phyloP scores from a whole-genome alignment of 1,140 invertebrate species.

The Planococcus citri region DNA sequence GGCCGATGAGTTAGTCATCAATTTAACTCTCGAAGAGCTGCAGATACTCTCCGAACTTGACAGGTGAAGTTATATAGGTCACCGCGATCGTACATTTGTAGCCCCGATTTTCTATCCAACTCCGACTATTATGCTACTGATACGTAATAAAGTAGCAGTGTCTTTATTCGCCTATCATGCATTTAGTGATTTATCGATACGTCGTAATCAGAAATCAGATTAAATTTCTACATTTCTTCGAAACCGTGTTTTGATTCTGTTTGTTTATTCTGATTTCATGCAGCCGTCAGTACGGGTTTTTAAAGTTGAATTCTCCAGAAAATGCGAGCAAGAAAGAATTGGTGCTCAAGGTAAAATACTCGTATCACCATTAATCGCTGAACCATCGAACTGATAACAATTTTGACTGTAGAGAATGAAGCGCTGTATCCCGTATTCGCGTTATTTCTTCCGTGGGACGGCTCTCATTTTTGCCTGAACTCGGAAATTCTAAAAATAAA shows the following conservation, averaged over 20 bases:
- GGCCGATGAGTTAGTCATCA: slow-evolving; percentile 39
- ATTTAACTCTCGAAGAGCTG: slow-evolving; percentile 56
- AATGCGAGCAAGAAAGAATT: slow-evolving; percentile 62
- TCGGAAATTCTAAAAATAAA: no score
- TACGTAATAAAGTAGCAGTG: no score
- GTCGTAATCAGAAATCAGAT: no score
- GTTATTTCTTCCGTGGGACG: no score
- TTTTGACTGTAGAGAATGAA: no score
- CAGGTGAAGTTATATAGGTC: slow-evolving; percentile 43
- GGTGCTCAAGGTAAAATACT: slow-evolving; percentile 53
- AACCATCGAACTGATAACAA: no score
- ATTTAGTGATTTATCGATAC: no score
- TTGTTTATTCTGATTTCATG: no score
- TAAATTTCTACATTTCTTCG: no score
- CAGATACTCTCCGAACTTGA: slow-evolving; percentile 72
- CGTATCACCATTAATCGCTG: no score
- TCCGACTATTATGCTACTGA: not conserved
- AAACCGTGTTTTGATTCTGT: not conserved
- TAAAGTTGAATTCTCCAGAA: slow-evolving; percentile 60
- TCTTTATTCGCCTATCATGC: not conserved
- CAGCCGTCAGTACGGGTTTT: slow-evolving; percentile 75
- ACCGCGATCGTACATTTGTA: not conserved
- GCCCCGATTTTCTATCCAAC: not conserved
- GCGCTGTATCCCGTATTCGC: no score
- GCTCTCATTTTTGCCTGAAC: no score